These are phyloP conservation scores for Pollenia labialis DNA, from an alignment of 2,888 invertebrate genomes.

Conservation along the genomic window DNA sequence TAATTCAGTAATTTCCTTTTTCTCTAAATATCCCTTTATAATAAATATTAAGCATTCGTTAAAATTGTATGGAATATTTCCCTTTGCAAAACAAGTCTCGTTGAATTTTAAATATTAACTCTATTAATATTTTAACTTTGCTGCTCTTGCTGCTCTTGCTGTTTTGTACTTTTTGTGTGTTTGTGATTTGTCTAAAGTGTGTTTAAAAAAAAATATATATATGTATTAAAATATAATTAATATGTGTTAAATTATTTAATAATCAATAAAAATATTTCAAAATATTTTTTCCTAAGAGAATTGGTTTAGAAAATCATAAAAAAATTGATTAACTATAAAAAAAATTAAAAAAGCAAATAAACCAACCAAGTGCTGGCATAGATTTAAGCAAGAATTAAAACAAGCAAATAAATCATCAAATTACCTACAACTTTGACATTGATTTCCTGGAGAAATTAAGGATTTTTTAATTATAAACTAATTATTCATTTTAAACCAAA, in stretches of 20 bases:
- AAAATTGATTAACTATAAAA: constrained; percentile 23
- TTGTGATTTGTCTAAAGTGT: constrained; percentile 52
- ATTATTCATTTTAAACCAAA: constrained; percentile 48
- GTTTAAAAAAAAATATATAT: constrained; percentile 9
- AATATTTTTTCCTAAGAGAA: constrained; percentile 21
- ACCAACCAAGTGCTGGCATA: constrained; percentile 35
- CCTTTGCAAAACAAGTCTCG: constrained; percentile 11
- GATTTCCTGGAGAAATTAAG: constrained; percentile 73
- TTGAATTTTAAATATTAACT: constrained; percentile 32
- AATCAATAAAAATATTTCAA: constrained; percentile 15
- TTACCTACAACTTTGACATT: constrained; percentile 61
- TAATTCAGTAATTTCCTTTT: constrained; percentile 13
- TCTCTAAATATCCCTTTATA: constrained; percentile 31
- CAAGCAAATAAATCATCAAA: constrained; percentile 1
- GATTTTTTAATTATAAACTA: constrained; percentile 30
- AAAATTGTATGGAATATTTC: constrained; percentile 33
- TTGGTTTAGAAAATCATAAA: constrained; percentile 49
- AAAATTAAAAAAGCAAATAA: constrained; percentile 27
- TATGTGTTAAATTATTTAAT: constrained; percentile 12
- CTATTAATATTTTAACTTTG: constrained; percentile 51
- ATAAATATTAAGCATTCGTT: constrained; percentile 28
- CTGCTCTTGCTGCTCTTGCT: constrained; percentile 55
- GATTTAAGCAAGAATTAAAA: constrained; percentile 38
- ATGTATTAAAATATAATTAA: neutral
- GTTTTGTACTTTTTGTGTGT: constrained; percentile 54